Evolutionary conservation across 2,113 vertebrate species (phyloP).

Genomic region (Sphyrna mokarran): DNA sequence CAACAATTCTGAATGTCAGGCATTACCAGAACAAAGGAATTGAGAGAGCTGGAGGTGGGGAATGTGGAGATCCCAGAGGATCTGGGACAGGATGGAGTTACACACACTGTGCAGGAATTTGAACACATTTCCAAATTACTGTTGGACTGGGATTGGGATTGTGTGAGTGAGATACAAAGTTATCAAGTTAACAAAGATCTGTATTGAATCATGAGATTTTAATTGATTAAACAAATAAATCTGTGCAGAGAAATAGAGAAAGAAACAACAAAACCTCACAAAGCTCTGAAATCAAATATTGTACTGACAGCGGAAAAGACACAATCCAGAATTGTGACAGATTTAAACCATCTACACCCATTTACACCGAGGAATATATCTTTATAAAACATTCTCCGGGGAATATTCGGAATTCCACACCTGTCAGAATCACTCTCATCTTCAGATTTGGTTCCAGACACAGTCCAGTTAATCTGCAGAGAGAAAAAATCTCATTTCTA

Average conservation of each 20-base stretch:
- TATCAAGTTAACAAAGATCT: no score
- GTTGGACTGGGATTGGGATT: no score
- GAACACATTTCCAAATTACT: neutral
- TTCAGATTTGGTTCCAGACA: neutral
- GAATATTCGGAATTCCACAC: neutral
- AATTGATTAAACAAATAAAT: neutral
- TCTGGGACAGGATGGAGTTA: no score
- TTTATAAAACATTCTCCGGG: neutral
- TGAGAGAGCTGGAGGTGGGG: neutral
- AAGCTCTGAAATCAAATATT: no score
- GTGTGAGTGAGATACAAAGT: no score
- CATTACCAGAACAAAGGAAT: neutral
- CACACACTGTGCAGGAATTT: neutral
- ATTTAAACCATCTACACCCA: neutral
- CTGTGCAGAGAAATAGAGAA: neutral
- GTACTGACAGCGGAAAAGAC: neutral
- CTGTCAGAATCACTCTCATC: neutral
- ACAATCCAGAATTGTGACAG: neutral
- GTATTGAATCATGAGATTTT: neutral
- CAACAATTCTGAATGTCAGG: no score
- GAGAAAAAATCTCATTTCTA: neutral
- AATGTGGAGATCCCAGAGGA: neutral
- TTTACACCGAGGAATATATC: neutral
- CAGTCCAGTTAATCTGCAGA: neutral
- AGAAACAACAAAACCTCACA: neutral